phyloP scores from a whole-genome alignment of 2,888 invertebrate genomes.

The Acleris literana region DNA sequence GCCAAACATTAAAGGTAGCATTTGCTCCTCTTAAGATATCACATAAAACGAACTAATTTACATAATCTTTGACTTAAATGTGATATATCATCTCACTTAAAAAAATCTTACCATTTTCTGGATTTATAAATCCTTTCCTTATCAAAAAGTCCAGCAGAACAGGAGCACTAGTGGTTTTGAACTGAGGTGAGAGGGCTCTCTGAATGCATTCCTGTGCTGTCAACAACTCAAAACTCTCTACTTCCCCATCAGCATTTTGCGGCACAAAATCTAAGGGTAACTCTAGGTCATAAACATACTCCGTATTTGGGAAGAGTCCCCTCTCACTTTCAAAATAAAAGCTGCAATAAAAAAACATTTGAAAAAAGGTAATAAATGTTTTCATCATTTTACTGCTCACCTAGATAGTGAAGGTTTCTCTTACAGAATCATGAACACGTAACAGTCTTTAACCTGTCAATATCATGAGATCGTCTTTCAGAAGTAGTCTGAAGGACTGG shows the following conservation, averaged over 20 bases:
- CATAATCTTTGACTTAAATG: too few species aligned
- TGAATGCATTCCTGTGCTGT: conserved; percentile 93
- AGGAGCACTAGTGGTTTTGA: conserved; percentile 97
- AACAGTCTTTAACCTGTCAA: too few species aligned
- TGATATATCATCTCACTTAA: too few species aligned
- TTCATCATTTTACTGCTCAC: too few species aligned
- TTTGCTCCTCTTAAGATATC: too few species aligned
- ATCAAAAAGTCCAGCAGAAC: conserved; percentile 96
- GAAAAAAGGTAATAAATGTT: neutral
- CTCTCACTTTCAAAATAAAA: conserved; percentile 96
- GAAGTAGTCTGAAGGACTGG: too few species aligned
- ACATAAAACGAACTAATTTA: too few species aligned
- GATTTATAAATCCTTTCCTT: conserved; percentile 93
- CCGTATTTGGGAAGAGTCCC: conserved; percentile 96
- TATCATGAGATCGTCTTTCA: too few species aligned
- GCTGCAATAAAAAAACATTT: conserved; percentile 69
- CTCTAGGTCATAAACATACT: conserved; percentile 96
- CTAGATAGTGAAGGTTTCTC: too few species aligned
- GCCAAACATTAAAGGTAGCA: too few species aligned
- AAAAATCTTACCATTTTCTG: conserved; percentile 90
- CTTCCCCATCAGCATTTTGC: conserved; percentile 97
- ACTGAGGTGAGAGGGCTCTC: conserved; percentile 91
- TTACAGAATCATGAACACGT: too few species aligned
- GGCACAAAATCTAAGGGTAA: conserved; percentile 95
- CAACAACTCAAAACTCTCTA: conserved; percentile 94